These are phyloP conservation scores for Oncorhynchus nerka DNA, from an alignment of 2,113 vertebrate genomes.

Conservation along the genomic window DNA sequence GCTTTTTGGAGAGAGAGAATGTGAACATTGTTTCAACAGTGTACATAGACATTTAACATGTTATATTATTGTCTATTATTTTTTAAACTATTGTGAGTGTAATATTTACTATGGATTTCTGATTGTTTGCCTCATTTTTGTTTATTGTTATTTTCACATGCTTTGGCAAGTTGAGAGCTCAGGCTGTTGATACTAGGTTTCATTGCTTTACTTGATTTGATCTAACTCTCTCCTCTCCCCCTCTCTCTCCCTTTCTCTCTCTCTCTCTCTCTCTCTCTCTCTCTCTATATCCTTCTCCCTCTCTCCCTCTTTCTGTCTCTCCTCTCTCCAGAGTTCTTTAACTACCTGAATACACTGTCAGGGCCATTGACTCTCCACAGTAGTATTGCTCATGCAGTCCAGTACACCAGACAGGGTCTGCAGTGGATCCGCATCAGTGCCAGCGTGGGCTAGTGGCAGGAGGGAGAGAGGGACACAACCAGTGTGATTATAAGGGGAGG, in stretches of 20 bases:
- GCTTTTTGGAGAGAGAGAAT: too few relatives aligned
- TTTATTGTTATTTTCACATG: background rate
- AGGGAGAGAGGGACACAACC: slow-evolving; percentile 1
- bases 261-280: background rate
- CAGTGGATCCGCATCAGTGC: slow-evolving; percentile 93
- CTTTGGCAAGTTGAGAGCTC: background rate
- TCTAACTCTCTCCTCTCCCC: background rate
- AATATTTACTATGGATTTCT: too few relatives aligned
- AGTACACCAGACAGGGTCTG: slow-evolving; percentile 95
- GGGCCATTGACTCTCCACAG: slow-evolving; percentile 95
- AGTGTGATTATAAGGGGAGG: too few relatives aligned
- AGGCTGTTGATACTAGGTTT: background rate
- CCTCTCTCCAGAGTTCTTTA: slow-evolving; percentile 88
- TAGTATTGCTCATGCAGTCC: slow-evolving; percentile 92
- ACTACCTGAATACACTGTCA: slow-evolving; percentile 93
- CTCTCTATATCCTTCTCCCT: background rate
- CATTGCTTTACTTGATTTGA: background rate
- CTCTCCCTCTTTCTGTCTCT: background rate
- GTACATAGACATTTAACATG: too few relatives aligned
- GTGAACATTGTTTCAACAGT: background rate
- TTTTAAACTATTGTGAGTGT: too few relatives aligned
- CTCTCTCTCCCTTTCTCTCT: background rate
- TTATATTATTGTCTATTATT: too few relatives aligned
- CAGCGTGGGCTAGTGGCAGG: slow-evolving; percentile 79
- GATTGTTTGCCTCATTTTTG: background rate